A percentile compares a stretch with the other conserved stretches of the same genome.
Conservation (phyloP, 2,113 vertebrate species). For the Lethenteron camtschaticum region DNA sequence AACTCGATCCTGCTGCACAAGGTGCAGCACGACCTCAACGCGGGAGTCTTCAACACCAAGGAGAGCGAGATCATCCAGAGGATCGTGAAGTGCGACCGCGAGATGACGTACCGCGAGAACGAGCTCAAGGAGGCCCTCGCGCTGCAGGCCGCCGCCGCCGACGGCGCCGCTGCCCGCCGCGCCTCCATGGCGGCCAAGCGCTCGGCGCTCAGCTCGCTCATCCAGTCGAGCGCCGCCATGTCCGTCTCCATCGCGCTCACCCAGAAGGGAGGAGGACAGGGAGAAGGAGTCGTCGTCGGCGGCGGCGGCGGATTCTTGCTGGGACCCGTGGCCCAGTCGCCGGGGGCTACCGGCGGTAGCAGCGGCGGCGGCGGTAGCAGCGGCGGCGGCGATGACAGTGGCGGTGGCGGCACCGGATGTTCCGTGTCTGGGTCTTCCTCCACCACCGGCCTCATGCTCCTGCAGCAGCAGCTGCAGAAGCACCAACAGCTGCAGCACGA, state of each 20-base stretch:
- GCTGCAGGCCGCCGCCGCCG: too few species aligned
- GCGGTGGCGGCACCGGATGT: too few species aligned
- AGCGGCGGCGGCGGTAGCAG: too few species aligned
- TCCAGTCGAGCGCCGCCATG: conserved; percentile 4
- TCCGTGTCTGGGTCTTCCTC: too few species aligned
- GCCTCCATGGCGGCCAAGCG: conserved; percentile 1
- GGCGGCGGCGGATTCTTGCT: too few species aligned
- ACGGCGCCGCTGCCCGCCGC: neutral
- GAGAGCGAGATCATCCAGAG: conserved; percentile 97
- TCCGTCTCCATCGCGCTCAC: neutral
- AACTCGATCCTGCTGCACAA: conserved; percentile 89
- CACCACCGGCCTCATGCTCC: too few species aligned
- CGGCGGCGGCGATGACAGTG: too few species aligned
- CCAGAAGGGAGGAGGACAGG: neutral
- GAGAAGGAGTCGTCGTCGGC: too few species aligned
- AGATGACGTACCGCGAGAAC: conserved; percentile 42
- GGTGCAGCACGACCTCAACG: conserved; percentile 81
- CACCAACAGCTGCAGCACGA: too few species aligned
- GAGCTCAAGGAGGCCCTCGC: neutral
- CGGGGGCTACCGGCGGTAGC: too few species aligned
- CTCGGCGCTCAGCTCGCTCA: conserved; percentile 1
- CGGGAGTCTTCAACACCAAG: conserved; percentile 86
- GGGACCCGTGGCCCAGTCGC: too few species aligned
- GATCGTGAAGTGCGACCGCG: conserved; percentile 89
- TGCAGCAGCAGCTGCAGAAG: too few species aligned